phyloP scores from a whole-genome alignment of 2,888 invertebrate genomes.

The Strigamia transsilvanica region DNA sequence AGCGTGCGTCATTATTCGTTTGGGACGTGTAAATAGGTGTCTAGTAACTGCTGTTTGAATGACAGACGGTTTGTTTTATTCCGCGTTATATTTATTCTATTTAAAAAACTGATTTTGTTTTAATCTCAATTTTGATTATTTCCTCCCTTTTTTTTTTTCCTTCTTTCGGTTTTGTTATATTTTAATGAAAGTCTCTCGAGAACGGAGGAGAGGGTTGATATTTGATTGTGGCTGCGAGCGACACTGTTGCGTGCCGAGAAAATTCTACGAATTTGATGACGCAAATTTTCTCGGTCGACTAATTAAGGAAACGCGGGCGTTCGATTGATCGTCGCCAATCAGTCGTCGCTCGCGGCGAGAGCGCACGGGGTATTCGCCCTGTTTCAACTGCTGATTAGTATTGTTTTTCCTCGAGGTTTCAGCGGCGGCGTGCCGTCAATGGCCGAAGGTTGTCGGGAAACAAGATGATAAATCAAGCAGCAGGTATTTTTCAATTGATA shows the following conservation, averaged over 20 bases:
- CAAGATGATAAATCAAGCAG: constrained; percentile 12
- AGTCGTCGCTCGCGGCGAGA: constrained; percentile 33
- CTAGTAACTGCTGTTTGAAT: constrained; percentile 16
- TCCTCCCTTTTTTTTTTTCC: not conserved
- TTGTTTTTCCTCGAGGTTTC: constrained; percentile 13
- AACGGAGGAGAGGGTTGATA: constrained; percentile 5
- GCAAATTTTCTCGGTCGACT: constrained; percentile 42
- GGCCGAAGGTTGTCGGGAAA: constrained; percentile 9
- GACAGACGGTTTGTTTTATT: constrained; percentile 16
- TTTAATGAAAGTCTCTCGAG: not conserved
- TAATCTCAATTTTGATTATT: not conserved
- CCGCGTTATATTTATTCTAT: not conserved
- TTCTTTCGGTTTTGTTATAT: not conserved
- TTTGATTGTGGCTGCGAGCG: constrained; percentile 14
- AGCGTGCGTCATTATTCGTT: constrained; percentile 32
- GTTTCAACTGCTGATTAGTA: constrained; percentile 24
- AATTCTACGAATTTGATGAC: constrained; percentile 42
- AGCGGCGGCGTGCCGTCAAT: constrained; percentile 10
- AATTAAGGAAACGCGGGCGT: constrained; percentile 42
- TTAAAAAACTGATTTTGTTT: not conserved
- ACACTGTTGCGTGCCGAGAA: constrained; percentile 36
- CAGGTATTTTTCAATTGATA: constrained; percentile 40
- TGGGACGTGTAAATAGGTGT: constrained; percentile 29
- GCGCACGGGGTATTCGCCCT: constrained; percentile 32
- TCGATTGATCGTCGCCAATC: constrained; percentile 44